Percentiles rank a stretch among this genome's conserved stretches.
These are phyloP conservation scores for Acrobasis consociella DNA, from an alignment of 2,888 invertebrate genomes.

Conservation along the genomic window DNA sequence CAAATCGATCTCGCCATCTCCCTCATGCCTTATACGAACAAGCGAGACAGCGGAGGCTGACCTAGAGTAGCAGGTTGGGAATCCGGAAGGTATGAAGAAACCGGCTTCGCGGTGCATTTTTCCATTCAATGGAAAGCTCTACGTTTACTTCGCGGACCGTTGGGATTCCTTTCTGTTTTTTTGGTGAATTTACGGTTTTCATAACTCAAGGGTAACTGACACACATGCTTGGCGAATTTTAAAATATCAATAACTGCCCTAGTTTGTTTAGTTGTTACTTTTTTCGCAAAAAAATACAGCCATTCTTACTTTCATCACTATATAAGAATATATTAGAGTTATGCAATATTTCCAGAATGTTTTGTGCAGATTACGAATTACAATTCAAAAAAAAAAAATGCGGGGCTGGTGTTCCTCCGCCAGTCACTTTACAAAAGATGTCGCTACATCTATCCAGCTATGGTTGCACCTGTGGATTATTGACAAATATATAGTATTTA, in stretches of 20 bases:
- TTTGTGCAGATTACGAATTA: too few species aligned
- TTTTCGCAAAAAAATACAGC: too few species aligned
- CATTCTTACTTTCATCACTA: too few species aligned
- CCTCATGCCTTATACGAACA: constrained; percentile 52
- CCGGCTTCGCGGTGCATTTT: constrained; percentile 79
- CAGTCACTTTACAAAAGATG: too few species aligned
- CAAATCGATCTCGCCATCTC: constrained; percentile 70
- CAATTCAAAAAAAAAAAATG: too few species aligned
- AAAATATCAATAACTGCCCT: not conserved
- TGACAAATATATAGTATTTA: too few species aligned
- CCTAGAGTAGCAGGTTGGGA: constrained; percentile 81
- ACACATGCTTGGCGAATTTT: not conserved
- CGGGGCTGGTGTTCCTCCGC: too few species aligned
- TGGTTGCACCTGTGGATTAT: too few species aligned
- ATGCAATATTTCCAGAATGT: too few species aligned
- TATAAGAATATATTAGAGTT: too few species aligned
- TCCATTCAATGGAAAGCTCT: constrained; percentile 81
- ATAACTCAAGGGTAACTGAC: constrained; percentile 21
- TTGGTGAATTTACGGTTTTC: constrained; percentile 42
- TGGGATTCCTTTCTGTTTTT: constrained; percentile 49
- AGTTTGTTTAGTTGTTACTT: too few species aligned
- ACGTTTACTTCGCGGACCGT: constrained; percentile 58
- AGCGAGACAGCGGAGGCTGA: constrained; percentile 66
- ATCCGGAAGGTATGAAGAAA: constrained; percentile 79
- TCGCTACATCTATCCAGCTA: too few species aligned